Conservation (phyloP, 2,113 vertebrate species). For the Aptenodytes patagonicus region DNA sequence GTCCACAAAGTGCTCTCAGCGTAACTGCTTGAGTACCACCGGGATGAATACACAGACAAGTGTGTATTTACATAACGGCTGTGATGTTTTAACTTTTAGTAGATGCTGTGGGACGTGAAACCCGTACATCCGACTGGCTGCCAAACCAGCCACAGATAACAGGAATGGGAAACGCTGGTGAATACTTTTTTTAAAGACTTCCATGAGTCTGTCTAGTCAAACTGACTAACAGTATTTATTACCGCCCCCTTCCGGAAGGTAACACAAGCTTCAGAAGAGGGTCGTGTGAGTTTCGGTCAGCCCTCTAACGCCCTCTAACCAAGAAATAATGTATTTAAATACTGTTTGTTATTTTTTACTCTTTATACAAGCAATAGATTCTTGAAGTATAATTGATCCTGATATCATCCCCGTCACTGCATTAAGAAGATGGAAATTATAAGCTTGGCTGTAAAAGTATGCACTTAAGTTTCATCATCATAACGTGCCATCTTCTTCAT, state of each 20-base stretch:
- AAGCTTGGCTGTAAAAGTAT: neutral
- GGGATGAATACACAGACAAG: neutral
- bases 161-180: neutral
- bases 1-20: neutral
- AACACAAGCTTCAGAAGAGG: neutral
- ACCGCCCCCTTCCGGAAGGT: neutral
- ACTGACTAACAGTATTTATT: neutral
- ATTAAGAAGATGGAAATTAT: neutral
- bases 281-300: neutral
- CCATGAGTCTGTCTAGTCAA: neutral
- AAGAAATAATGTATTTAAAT: neutral
- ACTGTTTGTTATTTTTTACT: neutral
- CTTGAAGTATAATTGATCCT: neutral
- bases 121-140: neutral
- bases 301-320: neutral
- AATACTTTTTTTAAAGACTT: neutral
- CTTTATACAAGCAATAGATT: neutral
- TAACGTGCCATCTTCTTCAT: neutral
- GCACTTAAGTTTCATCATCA: neutral
- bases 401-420: neutral
- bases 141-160: neutral
- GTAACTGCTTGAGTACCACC: neutral
- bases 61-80: neutral
- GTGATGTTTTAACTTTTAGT: neutral
- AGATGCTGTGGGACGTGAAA: neutral